A percentile compares a stretch with the other conserved stretches of the same genome.
phyloP scores from a whole-genome alignment of 1,140 invertebrate species.

The Orchesella cincta region DNA sequence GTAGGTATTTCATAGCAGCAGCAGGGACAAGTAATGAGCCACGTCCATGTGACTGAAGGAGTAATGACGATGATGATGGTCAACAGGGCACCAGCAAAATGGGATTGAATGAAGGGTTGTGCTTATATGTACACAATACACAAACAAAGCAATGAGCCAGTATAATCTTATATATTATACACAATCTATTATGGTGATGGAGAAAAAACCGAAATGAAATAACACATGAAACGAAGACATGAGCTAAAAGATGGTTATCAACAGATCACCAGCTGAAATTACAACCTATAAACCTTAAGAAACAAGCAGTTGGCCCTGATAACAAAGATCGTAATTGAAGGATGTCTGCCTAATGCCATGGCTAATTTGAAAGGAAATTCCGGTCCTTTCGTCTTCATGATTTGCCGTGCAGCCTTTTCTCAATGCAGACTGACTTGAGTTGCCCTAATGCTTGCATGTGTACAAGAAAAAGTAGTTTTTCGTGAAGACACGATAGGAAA shows the following conservation, averaged over 20 bases:
- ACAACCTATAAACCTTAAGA: constrained; percentile 42
- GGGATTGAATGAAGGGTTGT: background rate
- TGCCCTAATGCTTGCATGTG: too few species aligned
- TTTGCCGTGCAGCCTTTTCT: too few species aligned
- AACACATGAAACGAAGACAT: background rate
- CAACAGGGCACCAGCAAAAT: background rate
- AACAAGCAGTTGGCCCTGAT: constrained; percentile 39
- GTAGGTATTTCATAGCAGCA: background rate
- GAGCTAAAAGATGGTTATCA: constrained; percentile 27
- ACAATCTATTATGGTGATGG: too few species aligned
- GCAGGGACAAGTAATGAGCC: constrained; percentile 15
- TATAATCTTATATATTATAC: background rate
- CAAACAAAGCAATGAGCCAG: background rate
- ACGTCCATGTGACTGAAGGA: background rate
- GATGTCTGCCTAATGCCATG: constrained; percentile 43
- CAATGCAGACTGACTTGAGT: too few species aligned
- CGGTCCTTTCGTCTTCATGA: too few species aligned
- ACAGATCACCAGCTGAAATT: constrained; percentile 42
- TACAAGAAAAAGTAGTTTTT: too few species aligned
- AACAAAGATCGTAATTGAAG: constrained; percentile 43
- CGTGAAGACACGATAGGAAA: too few species aligned
- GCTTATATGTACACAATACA: background rate
- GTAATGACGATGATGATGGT: constrained; percentile 12
- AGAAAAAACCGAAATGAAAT: background rate
- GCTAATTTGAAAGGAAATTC: constrained; percentile 45